These are phyloP conservation scores for Muraenolepis orangiensis DNA, from an alignment of 2,797 vertebrate species.

Conservation along the genomic window DNA sequence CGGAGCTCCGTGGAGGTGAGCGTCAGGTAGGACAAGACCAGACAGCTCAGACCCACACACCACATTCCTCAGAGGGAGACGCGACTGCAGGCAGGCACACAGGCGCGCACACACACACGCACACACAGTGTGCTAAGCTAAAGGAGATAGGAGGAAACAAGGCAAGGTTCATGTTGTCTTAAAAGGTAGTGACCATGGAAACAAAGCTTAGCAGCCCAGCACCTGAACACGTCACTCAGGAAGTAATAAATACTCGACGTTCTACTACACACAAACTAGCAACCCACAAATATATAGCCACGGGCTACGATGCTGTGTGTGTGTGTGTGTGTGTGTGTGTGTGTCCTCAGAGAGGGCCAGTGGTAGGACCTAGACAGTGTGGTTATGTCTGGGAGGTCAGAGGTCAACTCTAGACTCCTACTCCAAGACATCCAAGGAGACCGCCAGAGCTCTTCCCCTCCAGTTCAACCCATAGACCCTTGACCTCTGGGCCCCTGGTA, in stretches of 20 bases:
- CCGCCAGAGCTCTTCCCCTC: constrained; percentile 13
- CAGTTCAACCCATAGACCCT: constrained; percentile 23
- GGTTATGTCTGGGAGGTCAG: background rate
- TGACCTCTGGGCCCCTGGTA: no score
- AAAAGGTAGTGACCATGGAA: no score
- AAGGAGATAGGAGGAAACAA: no score
- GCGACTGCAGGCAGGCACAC: constrained; percentile 53
- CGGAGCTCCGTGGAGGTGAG: constrained; percentile 18
- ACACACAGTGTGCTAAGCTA: background rate
- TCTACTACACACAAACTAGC: background rate
- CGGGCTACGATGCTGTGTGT: no score
- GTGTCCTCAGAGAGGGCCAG: no score
- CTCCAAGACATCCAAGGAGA: constrained; percentile 49
- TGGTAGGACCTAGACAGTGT: no score
- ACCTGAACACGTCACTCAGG: no score
- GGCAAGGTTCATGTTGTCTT: background rate
- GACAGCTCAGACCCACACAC: constrained; percentile 44
- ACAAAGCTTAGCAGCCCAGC: background rate
- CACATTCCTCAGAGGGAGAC: constrained; percentile 17
- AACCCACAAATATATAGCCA: background rate
- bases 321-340: no score
- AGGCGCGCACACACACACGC: constrained; percentile 47
- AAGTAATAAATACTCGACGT: background rate
- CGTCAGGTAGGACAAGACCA: constrained; percentile 46
- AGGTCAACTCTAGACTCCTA: constrained; percentile 27